A percentile compares a stretch with the other conserved stretches of the same genome.
These are phyloP conservation scores for Rhagonycha lutea DNA, from an alignment of 2,888 invertebrate genomes.

Conservation along the genomic window DNA sequence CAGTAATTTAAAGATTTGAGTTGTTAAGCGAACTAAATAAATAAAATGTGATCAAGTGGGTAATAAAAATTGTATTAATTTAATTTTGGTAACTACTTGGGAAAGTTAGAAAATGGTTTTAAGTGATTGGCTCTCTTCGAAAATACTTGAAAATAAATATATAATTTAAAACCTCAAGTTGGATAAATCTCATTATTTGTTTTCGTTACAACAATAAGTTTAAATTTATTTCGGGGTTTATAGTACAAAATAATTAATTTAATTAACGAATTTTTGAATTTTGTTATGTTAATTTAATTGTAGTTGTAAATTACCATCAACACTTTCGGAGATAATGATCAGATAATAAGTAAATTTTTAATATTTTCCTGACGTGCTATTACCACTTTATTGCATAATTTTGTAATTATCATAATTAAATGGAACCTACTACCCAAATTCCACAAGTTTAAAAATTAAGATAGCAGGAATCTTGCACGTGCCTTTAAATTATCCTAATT, in stretches of 20 bases:
- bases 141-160: neutral
- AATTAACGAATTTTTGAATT: neutral
- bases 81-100: neutral
- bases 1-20: neutral
- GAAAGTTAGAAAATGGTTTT: neutral
- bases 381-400: conserved; percentile 4
- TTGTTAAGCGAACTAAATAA: neutral
- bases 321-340: neutral
- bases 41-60: neutral
- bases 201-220: neutral
- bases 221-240: neutral
- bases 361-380: neutral
- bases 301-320: neutral
- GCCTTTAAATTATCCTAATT: neutral
- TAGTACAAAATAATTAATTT: neutral
- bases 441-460: conserved; percentile 3
- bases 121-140: neutral
- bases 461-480: conserved; percentile 1
- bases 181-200: neutral
- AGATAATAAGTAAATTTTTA: neutral
- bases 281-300: neutral
- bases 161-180: neutral
- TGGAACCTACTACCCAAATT: neutral
- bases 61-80: neutral
- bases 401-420: conserved; percentile 1